Evolutionary conservation across 2,888 invertebrate species (phyloP), one percentile per base, ranked within the genome.

Genomic region (Arrhopalites spinosus): DNA sequence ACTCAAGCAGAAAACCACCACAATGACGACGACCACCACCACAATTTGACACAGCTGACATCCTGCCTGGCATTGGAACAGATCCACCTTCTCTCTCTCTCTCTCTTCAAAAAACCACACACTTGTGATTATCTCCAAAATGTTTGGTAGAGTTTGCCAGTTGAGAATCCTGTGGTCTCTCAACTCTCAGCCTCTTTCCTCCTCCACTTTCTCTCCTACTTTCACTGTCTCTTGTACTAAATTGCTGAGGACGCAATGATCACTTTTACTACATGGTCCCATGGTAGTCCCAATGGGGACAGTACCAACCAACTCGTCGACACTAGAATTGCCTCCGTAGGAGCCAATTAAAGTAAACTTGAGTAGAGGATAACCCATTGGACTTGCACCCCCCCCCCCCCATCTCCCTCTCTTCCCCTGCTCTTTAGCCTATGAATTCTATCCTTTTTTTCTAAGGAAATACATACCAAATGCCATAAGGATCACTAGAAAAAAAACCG

Each of bases 171-270:
- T 59, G 59, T 27, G 59, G 59, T 59, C 36, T 36, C 11, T 11
- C 36, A 3, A 3, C 11, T 11, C 36, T 36, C 5, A 7, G 5
- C 11, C 36, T 36, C 36, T 36, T 11, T 56, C 3, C 15, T 15
- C 56, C 56, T 56, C 17, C 17, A 3, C 56, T 15, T 56, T 15
- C 20, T 56, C 56, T 47, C 47, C 15, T 15, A 47, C 47, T 47
- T 47, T 47, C 47, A 13, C n/a, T n/a, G n/a, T n/a, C n/a, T n/a
- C n/a, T n/a, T n/a, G 36, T 15, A 8, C 68, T 30, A 61, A 74
- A 68, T 68, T 74, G 74, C 74, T 74, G 74, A 74, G 74, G 74
- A 74, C 68, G 74, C 74, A 64, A 64, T 73, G 73, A 63, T 68
- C 68, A 68, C 67, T 56, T 67, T 67, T 3, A 25, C 59, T 59